Conservation (phyloP, 2,113 vertebrate species). For the Mesembrinibis cayennensis region DNA sequence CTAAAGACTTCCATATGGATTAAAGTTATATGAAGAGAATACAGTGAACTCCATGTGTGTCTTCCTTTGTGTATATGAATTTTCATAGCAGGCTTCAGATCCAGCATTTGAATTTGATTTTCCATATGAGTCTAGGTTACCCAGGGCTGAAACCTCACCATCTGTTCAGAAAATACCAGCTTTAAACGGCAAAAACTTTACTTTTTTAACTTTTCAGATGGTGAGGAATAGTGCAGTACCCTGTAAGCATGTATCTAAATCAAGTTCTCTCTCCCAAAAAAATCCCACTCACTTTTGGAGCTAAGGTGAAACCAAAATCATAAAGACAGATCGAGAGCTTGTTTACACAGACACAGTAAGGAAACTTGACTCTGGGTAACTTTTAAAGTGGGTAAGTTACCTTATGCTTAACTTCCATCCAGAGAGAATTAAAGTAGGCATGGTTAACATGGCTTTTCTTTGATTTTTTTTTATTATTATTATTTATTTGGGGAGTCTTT, state of each 20-base stretch:
- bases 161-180: slow-evolving; percentile 8
- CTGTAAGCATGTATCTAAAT: neutral
- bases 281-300: neutral
- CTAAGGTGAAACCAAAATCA: neutral
- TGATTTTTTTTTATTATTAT: neutral
- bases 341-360: neutral
- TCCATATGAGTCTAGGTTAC: neutral
- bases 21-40: neutral
- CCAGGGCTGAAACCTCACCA: slow-evolving; percentile 3
- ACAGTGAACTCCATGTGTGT: neutral
- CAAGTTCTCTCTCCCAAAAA: neutral
- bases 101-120: neutral
- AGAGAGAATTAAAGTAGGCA: neutral
- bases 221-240: neutral
- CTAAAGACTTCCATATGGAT: neutral
- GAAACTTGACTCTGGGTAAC: neutral
- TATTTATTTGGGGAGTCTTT: neutral
- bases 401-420: neutral
- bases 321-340: neutral
- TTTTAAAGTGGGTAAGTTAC: neutral
- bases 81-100: neutral
- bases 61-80: neutral
- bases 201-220: neutral
- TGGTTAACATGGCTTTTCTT: neutral
- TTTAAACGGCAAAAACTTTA: neutral